These are phyloP conservation scores for Drosophila suzukii DNA, from an alignment of 1,140 invertebrate species.

Conservation along the genomic window DNA sequence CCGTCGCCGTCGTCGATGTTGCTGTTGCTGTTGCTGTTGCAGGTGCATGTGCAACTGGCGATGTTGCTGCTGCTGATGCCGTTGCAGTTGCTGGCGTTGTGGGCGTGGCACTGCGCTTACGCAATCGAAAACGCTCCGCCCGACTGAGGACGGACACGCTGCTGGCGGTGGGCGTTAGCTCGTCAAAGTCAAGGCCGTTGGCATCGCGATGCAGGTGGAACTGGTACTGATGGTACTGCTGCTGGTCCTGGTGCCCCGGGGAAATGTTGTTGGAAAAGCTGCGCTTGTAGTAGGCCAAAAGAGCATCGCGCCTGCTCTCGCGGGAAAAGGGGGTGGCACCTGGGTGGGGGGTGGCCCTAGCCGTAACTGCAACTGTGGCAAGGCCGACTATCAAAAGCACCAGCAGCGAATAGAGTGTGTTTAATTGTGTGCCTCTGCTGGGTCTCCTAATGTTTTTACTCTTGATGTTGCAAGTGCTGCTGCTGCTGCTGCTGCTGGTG, in stretches of 20 bases:
- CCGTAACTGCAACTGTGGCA: constrained; percentile 18
- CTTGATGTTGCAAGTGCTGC: constrained; percentile 31
- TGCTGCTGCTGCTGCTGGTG: constrained; percentile 32
- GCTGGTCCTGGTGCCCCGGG: constrained; percentile 49
- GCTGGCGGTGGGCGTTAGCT: constrained; percentile 58
- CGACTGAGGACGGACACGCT: constrained; percentile 60
- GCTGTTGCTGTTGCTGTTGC: neutral
- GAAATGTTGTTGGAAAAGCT: neutral
- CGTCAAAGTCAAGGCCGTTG: constrained; percentile 56
- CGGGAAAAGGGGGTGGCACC: constrained; percentile 3
- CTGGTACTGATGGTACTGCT: constrained; percentile 39
- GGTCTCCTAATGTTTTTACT: constrained; percentile 23
- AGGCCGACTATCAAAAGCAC: constrained; percentile 50
- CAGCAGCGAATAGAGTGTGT: constrained; percentile 53
- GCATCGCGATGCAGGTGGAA: constrained; percentile 54
- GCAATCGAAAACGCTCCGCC: constrained; percentile 50
- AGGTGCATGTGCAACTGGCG: constrained; percentile 20
- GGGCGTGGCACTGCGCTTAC: constrained; percentile 64
- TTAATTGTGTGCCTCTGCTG: constrained; percentile 32
- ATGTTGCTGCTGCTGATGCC: constrained; percentile 8
- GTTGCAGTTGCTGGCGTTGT: constrained; percentile 39
- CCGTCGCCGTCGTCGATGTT: neutral
- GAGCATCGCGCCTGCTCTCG: constrained; percentile 61
- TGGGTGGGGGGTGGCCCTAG: constrained; percentile 16
- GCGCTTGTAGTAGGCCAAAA: constrained; percentile 73